Evolutionary conservation across 2,888 invertebrate genomes (phyloP), one percentile per base, ranked within the genome.

Genomic region (Cryptocephalus primarius): DNA sequence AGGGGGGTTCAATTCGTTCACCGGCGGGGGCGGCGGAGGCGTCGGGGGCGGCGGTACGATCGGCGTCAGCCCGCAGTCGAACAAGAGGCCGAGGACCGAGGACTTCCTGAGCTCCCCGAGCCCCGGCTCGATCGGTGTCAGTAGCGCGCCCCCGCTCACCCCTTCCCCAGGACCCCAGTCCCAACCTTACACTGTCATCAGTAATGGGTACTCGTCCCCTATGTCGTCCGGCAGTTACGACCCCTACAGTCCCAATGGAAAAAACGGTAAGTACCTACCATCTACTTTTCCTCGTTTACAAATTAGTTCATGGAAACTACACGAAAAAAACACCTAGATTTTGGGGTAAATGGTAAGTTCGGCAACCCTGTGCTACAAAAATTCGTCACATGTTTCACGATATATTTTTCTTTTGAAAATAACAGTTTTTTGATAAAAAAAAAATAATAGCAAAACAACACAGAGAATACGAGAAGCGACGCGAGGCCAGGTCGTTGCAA

Each of bases 211-310:
- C 70, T 84, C 88, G 44, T 88, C 88, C 56, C 88, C 89, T 13
- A 80, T 88, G 75, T 88, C 88, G 45, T 84, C 87, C 12, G 83
- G 88, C 70, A 89, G 88, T 79, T 90, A 89, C 74, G 89, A 89
- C 60, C 88, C 88, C 2, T 89, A 89, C 70, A 89, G 88, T 74
- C 89, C 89, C 55, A 88, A 86, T 71, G 88, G 87, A 64, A 89
- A 88, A 79, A 80, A 86, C 77, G 87, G 89, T 88, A 61, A 82
- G 85, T 77, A 22, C 22, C 22, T 22, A 22, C 22, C 22, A 22
- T 4, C 6, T 12, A 31, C 12, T 36, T 9, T 11, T 22, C 6
- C 22, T 2, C 22, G 3, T 22, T 22, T 22, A 22, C 22, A 2
- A 22, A 22, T n/a, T n/a, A n/a, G n/a, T n/a, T n/a, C n/a, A n/a